phyloP scores from a whole-genome alignment of 1,140 invertebrate species.

The Drosophila miranda region DNA sequence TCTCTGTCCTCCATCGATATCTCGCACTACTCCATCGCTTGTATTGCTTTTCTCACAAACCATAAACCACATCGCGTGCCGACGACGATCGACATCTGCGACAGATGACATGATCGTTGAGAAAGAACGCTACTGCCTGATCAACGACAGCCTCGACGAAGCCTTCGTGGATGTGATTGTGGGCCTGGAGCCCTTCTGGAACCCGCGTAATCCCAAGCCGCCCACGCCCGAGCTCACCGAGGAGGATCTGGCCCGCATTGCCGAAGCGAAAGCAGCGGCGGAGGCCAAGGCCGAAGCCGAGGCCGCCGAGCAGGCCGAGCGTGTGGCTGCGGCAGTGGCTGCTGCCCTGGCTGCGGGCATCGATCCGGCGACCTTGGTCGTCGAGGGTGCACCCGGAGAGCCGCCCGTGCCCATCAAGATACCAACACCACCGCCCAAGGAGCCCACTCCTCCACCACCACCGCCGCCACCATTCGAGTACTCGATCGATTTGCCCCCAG shows the following conservation, averaged over 20 bases:
- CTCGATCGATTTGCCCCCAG: constrained; percentile 80
- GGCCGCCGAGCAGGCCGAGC: constrained; percentile 69
- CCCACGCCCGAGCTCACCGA: constrained; percentile 74
- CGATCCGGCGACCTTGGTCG: constrained; percentile 59
- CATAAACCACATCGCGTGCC: constrained; percentile 32
- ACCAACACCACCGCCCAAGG: constrained; percentile 70
- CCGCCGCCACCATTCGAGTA: constrained; percentile 83
- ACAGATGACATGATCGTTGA: constrained; percentile 98
- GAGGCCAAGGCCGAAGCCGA: constrained; percentile 69
- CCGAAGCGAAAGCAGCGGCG: constrained; percentile 71
- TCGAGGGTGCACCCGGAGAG: constrained; percentile 81
- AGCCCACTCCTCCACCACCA: constrained; percentile 81
- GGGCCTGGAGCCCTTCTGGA: constrained; percentile 83
- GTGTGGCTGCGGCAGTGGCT: constrained; percentile 66
- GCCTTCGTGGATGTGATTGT: constrained; percentile 97
- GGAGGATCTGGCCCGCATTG: constrained; percentile 73
- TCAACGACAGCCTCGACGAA: constrained; percentile 98
- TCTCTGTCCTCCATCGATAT: constrained; percentile 14
- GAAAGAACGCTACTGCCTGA: constrained; percentile 98
- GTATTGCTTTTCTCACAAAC: constrained; percentile 48
- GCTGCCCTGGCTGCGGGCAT: constrained; percentile 35
- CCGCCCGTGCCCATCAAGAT: constrained; percentile 72
- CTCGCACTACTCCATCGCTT: constrained; percentile 45
- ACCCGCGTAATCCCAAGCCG: constrained; percentile 77
- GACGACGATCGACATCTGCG: constrained; percentile 60